These are phyloP conservation scores for Proterorhinus semilunaris DNA, from an alignment of 2,113 vertebrate genomes.

Conservation along the genomic window DNA sequence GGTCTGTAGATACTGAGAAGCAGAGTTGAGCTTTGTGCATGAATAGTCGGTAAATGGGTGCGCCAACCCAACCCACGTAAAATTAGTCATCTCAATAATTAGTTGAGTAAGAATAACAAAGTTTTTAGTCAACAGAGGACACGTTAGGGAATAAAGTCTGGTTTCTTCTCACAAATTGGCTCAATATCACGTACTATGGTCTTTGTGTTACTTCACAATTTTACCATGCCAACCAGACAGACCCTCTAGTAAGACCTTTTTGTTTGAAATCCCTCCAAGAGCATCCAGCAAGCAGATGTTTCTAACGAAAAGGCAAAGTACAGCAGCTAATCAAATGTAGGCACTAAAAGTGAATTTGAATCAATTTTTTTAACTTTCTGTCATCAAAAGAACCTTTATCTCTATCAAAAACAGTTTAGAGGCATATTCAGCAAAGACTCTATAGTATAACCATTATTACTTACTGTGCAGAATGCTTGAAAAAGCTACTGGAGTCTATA, in stretches of 20 bases:
- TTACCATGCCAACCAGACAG: constrained; percentile 7
- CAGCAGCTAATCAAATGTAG: not conserved
- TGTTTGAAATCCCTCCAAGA: constrained; percentile 7
- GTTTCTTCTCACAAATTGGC: not conserved
- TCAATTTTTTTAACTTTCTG: not conserved
- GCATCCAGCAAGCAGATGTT: constrained; percentile 1
- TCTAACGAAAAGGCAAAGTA: not conserved
- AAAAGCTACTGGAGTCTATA: too few species aligned
- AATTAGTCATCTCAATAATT: constrained; percentile 52
- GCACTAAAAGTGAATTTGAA: not conserved
- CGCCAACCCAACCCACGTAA: constrained; percentile 41
- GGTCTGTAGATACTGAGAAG: constrained; percentile 44
- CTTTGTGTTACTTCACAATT: not conserved
- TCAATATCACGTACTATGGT: not conserved
- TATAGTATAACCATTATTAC: too few species aligned
- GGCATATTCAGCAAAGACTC: too few species aligned
- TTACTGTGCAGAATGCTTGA: too few species aligned
- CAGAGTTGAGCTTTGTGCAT: constrained; percentile 48
- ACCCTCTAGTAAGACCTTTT: constrained; percentile 4
- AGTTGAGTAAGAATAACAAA: not conserved
- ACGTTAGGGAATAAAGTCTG: not conserved
- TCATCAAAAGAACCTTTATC: not conserved
- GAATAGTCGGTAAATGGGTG: constrained; percentile 41
- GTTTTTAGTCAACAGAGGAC: constrained; percentile 2
- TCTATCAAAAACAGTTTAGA: too few species aligned